Percentiles rank a stretch among this genome's conserved stretches.
Conservation (phyloP, 2,888 invertebrate species). For the Acleris literana region DNA sequence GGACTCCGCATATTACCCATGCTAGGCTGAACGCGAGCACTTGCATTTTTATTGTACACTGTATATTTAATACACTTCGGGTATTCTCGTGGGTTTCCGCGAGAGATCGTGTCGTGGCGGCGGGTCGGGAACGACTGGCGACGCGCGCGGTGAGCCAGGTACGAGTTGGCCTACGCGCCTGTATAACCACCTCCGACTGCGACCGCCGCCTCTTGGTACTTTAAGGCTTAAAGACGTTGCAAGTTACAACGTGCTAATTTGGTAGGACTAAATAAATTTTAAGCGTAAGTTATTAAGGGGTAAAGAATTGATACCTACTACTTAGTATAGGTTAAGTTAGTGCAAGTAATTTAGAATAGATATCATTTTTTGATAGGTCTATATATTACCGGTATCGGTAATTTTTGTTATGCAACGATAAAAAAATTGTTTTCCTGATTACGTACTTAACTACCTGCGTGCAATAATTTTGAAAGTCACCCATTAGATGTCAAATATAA, state of each 20-base stretch:
- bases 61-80: constrained; percentile 38
- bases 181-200: constrained; percentile 75
- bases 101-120: constrained; percentile 63
- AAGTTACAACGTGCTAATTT: background rate
- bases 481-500: too few relatives aligned
- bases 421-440: too few relatives aligned
- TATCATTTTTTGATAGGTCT: too few relatives aligned
- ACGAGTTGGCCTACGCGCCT: constrained; percentile 79
- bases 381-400: too few relatives aligned
- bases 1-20: constrained; percentile 66
- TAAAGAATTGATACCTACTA: background rate
- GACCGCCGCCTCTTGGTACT: constrained; percentile 64
- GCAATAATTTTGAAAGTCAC: too few relatives aligned
- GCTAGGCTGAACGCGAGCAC: constrained; percentile 71
- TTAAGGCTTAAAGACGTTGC: constrained; percentile 39
- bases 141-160: constrained; percentile 72
- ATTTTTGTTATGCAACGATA: too few relatives aligned
- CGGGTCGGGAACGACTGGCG: constrained; percentile 71
- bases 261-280: background rate
- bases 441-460: too few relatives aligned
- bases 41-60: constrained; percentile 69
- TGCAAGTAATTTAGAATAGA: too few relatives aligned
- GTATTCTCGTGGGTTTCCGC: constrained; percentile 46
- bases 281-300: background rate
- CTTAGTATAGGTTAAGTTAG: too few relatives aligned